Evolutionary conservation across 30 jellyfish, hydroid and myxozoan species (phyloP).

Genomic region (Hydra vulgaris): DNA sequence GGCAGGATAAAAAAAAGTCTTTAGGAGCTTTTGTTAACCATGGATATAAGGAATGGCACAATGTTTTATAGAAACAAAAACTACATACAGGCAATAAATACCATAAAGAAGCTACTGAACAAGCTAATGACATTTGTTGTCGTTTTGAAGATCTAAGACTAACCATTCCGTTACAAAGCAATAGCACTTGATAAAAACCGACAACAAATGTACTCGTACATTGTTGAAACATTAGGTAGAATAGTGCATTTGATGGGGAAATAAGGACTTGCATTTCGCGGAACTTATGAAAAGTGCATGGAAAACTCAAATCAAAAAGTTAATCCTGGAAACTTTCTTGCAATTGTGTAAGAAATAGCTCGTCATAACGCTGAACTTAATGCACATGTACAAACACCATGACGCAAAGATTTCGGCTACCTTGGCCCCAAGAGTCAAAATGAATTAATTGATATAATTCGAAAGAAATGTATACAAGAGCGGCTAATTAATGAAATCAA

Average conservation of each 20-base stretch:
- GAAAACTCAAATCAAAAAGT: background rate
- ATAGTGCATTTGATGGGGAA: too few species aligned
- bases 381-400: background rate
- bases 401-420: conserved; percentile 7
- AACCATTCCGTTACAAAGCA: conserved; percentile 1
- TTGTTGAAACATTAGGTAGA: too few species aligned
- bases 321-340: conserved; percentile 5
- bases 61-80: background rate
- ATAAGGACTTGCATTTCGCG: too few species aligned
- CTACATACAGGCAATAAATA: background rate
- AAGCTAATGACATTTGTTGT: background rate
- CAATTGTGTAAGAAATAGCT: too few species aligned
- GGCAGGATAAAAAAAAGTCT: background rate
- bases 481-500: too few species aligned
- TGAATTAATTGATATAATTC: background rate
- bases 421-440: background rate
- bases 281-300: conserved; percentile 4
- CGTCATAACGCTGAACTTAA: conserved; percentile 1
- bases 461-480: background rate
- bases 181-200: background rate
- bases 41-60: conserved; percentile 2
- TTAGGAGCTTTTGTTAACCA: conserved; percentile 3
- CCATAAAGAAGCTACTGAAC: too few species aligned
- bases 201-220: conserved; percentile 5
- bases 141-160: background rate